Evolutionary conservation across 1,140 invertebrate species (phyloP).

Genomic region (Prorops nasuta): DNA sequence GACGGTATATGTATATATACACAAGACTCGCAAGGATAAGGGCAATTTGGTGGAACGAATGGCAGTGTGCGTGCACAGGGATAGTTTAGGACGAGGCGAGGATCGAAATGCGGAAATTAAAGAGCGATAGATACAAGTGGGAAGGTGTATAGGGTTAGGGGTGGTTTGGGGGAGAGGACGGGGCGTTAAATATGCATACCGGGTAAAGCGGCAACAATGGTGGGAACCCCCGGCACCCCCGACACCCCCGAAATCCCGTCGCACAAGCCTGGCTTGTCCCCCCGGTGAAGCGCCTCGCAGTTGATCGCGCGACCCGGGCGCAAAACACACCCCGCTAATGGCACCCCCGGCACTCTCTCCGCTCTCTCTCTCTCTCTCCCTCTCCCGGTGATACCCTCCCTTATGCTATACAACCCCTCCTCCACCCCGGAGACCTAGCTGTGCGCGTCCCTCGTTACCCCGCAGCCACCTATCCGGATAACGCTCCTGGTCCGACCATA

Average conservation of each 20-base stretch:
- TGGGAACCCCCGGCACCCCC: constrained; percentile 6
- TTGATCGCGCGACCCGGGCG: constrained; percentile 38
- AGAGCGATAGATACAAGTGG: constrained; percentile 18
- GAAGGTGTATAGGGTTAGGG: background rate
- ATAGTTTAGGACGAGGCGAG: background rate
- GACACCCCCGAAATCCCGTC: constrained; percentile 3
- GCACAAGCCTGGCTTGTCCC: background rate
- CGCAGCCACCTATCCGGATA: too few species aligned
- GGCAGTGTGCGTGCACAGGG: too few species aligned
- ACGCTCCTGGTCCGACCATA: too few species aligned
- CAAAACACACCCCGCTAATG: constrained; percentile 44
- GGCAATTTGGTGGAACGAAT: constrained; percentile 12
- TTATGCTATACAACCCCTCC: too few species aligned
- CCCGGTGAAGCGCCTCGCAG: constrained; percentile 24
- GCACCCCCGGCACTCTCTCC: too few species aligned
- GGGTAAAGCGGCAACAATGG: constrained; percentile 43
- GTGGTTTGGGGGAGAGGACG: constrained; percentile 6
- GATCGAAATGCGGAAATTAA: constrained; percentile 28
- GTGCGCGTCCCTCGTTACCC: too few species aligned
- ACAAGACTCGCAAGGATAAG: constrained; percentile 2
- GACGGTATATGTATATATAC: too few species aligned
- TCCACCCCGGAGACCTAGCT: too few species aligned
- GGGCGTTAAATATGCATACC: constrained; percentile 43
- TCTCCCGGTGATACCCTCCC: too few species aligned
- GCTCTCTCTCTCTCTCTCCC: too few species aligned